Base-by-base conservation (phyloP, 1,140 invertebrate genomes). In the Cotesia typhae region DNA sequence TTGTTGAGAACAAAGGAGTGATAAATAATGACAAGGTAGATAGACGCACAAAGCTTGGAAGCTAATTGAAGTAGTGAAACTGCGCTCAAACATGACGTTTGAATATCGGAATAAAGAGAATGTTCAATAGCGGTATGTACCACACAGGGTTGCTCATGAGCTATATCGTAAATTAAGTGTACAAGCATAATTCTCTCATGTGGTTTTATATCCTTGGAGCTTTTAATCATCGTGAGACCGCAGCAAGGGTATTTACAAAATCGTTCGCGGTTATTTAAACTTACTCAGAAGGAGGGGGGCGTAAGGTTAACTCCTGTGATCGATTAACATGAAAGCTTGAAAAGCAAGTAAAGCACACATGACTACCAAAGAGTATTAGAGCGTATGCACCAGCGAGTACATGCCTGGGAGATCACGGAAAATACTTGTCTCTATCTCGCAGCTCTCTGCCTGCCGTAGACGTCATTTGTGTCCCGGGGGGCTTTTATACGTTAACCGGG, bases 351-450 rank as follows among this genome's bases (percentile, higher is more conserved):
- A 47, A 47, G 41, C 51, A 17, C 47, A 67, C 51, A 52, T 52
- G 65, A 28, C 9, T 52, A 67, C 53, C 41, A 53, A 47, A 67
- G 37, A 67, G 65, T 53, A 47, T 66, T 66, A 41, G 64, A 51
- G 36, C n/a, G 51, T 28, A 47, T 35, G 38, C 14, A 53, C 65
- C 41, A 47, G 41, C 35, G 41, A 47, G 51, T 67, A 67, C 36
- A 52, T 65, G 36, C 63, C 41, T 28, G 41, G 35, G 14, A 53
- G 65, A 17, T 57, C 20, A 67, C 20, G n/a, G 5, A 47, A 47
- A 52, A 67, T 17, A 67, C 65, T 67, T 55, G 47, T 52, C 41
- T 47, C 41, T 47, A 28, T 28, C 41, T 53, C 65, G 52, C 14
- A 55, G 35, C 65, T 52, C 41, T 67, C 35, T 47, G 51, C 35